phyloP scores from a whole-genome alignment of 2,888 invertebrate species.

The Malthinus seriepunctatus region DNA sequence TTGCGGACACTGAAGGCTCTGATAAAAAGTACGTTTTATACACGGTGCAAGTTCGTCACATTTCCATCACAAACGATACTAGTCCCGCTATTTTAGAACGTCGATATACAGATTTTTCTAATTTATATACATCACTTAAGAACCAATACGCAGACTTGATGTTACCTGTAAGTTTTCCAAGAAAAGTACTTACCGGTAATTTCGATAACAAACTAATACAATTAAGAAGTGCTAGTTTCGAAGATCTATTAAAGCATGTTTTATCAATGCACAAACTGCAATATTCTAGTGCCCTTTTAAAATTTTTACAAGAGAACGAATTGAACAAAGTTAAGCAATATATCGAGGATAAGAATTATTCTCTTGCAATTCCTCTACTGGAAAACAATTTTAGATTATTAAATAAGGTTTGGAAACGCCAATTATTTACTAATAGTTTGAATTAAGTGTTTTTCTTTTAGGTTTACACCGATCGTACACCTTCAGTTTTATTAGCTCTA shows the following conservation, averaged over 20 bases:
- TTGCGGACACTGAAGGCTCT: constrained; percentile 61
- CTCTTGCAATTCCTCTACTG: constrained; percentile 64
- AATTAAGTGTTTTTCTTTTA: constrained; percentile 12
- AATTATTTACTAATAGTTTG: neutral
- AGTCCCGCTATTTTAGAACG: constrained; percentile 69
- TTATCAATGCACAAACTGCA: constrained; percentile 61
- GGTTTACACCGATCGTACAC: constrained; percentile 70
- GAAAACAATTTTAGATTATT: constrained; percentile 71
- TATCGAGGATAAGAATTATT: constrained; percentile 62
- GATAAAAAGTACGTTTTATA: constrained; percentile 74
- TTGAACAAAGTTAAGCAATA: constrained; percentile 63
- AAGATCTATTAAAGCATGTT: constrained; percentile 63
- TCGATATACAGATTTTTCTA: constrained; percentile 73
- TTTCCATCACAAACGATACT: constrained; percentile 60
- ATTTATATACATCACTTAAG: constrained; percentile 65
- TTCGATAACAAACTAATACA: constrained; percentile 70
- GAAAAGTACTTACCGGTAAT: constrained; percentile 71
- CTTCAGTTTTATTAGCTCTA: constrained; percentile 66
- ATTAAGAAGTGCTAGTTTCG: constrained; percentile 67
- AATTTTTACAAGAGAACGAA: constrained; percentile 70
- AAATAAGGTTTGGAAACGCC: constrained; percentile 55
- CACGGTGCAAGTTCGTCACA: constrained; percentile 66
- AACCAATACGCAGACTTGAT: constrained; percentile 62
- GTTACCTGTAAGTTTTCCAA: constrained; percentile 64
- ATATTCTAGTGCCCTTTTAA: constrained; percentile 60